phyloP scores from a whole-genome alignment of 1,140 invertebrate genomes.

The Lepidurus couesii region DNA sequence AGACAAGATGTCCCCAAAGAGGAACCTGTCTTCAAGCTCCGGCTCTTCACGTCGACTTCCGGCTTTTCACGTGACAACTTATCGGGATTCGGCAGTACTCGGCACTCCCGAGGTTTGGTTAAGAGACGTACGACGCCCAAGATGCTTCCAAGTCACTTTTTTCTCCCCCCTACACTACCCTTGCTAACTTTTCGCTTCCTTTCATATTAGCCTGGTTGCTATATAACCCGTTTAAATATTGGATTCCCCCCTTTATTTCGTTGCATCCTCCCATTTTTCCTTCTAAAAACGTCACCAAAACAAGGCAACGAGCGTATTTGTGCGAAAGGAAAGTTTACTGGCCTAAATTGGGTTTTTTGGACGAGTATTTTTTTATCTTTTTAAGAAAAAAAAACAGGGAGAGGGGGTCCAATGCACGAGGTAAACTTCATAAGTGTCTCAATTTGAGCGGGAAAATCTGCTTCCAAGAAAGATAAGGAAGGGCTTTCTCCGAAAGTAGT shows the following conservation, averaged over 20 bases:
- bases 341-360: too few species aligned
- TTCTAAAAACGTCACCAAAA: background rate
- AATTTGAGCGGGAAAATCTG: too few species aligned
- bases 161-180: background rate
- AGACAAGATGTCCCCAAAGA: constrained; percentile 8
- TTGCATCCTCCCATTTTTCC: background rate
- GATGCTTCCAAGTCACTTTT: background rate
- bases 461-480: too few species aligned
- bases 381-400: too few species aligned
- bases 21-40: background rate
- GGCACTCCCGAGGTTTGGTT: background rate
- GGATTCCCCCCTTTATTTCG: background rate
- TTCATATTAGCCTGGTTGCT: background rate
- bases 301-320: too few species aligned
- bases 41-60: constrained; percentile 1
- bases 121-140: background rate
- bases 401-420: too few species aligned
- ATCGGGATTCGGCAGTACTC: constrained; percentile 1
- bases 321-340: too few species aligned
- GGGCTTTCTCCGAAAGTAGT: too few species aligned
- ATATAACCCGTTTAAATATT: background rate
- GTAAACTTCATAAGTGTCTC: too few species aligned
- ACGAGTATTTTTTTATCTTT: too few species aligned
- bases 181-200: background rate
- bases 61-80: constrained; percentile 12